Percentiles rank a stretch among this genome's conserved stretches.
Evolutionary conservation across 1,140 invertebrate species (phyloP).

Genomic region (Ylistrum balloti): DNA sequence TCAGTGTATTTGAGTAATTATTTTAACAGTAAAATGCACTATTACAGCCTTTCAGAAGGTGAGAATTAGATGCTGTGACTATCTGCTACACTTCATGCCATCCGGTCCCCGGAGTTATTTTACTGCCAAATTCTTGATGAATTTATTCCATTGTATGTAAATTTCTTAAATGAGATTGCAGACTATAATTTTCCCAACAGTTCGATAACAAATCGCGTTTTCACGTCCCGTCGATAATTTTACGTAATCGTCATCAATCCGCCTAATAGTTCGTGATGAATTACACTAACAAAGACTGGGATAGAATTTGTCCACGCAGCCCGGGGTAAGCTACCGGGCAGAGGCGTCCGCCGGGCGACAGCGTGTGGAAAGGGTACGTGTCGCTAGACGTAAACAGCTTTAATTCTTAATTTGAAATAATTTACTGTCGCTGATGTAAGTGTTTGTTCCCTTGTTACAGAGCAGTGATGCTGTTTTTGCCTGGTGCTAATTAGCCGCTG

Average conservation of each 20-base stretch:
- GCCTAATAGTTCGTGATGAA: background rate
- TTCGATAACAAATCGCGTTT: background rate
- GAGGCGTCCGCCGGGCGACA: background rate
- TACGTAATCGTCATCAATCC: background rate
- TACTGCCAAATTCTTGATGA: too few species aligned
- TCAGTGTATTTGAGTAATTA: too few species aligned
- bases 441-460: background rate
- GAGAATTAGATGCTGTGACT: too few species aligned
- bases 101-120: too few species aligned
- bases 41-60: too few species aligned
- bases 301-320: background rate
- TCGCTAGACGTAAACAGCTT: background rate
- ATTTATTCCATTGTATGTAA: too few species aligned
- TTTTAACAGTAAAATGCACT: too few species aligned
- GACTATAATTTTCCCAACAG: background rate
- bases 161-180: too few species aligned
- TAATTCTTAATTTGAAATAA: slow-evolving; percentile 21
- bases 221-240: background rate
- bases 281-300: background rate
- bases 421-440: background rate
- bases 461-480: background rate
- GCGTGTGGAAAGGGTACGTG: background rate
- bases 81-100: too few species aligned
- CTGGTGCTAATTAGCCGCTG: background rate
- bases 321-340: background rate